Base-by-base conservation (phyloP, 2,888 invertebrate species). In the Venustoraphidia nigricollis region DNA sequence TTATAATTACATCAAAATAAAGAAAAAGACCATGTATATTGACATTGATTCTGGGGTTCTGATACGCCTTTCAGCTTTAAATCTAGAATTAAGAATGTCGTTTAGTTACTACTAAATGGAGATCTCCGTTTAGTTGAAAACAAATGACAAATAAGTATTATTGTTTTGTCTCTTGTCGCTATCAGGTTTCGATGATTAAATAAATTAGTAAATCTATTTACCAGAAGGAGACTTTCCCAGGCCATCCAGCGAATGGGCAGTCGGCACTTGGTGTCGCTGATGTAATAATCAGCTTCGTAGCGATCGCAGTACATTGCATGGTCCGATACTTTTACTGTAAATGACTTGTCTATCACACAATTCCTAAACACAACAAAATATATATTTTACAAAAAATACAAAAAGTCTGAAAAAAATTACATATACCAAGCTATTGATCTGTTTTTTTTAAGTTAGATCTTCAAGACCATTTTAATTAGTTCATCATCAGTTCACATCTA, bases 221-320 rank as follows among this genome's bases (percentile, higher is more conserved):
- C 87, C 75, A 86, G 67, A 43, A 91, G 70, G 34, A 91, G 71
- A 55, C 84, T 84, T 63, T 92, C 91, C 90, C 91, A 91, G 2
- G 91, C 82, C 91, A 92, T 91, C 92, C 92, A 92, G 50, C 94
- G 75, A 48, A 94, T 79, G 0, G 93, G 93, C 51, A 92, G 70
- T 52, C 86, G 77, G 3, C 81, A 78, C 56, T 85, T 84, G 40
- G 85, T 87, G 55, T 87, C 83, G 64, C 89, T 81, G 49, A 84
- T 74, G 68, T 89, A 90, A 65, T 92, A 93, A 60, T 93, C 91
- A 8, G 74, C 68, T 44, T 83, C 76, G 60, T 85, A 89, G 55
- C 83, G 77, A 53, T 79, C 79, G 60, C 85, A 83, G 62, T 86
- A 87, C 79, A 88, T 84, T 2, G 88, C 90, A 62, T 89, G 89